Base-by-base conservation (phyloP, 2,797 vertebrate genomes). In the Eulemur rubriventer region DNA sequence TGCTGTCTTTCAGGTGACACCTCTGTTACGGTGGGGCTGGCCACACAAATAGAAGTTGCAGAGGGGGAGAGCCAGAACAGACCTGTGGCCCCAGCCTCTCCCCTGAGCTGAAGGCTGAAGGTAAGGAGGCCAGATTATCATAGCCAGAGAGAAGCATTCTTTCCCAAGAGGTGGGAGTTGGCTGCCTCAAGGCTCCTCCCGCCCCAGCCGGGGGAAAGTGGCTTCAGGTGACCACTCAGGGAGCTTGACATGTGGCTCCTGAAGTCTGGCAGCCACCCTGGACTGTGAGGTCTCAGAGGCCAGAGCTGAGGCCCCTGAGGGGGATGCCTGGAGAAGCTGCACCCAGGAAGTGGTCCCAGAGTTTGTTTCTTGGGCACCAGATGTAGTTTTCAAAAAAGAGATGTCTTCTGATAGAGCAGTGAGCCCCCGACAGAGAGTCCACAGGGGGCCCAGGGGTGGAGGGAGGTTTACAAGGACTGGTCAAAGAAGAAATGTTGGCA, bases 181-280 rank as follows among this genome's bases (percentile, higher is more conserved):
- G 1, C 22, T 1, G 5, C 30, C 12, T 16, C 0, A 4, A 33
- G 41, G 24, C 38, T 48, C 12, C 38, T 20, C 4, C 1, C 3
- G 1, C 18, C 1, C 67, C 46, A 38, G n/a, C 17, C 22, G 52
- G 38, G 41, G 50, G 33, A 13, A 13, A 20, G 55, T 8, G 52
- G 9, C 33, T 50, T 65, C 3, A 6, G 52, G 28, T 26, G 26
- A 57, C 67, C 73, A 52, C 12, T 2, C 7, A 3, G 24, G 73
- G 63, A 91, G 22, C 28, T 24, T 33, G 67, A 18, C 38, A 2
- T 0, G 0, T 2, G 14, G 38, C 55, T n/a, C 6, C 63, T 65
- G 28, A 30, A 9, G 63, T 17, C 14, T 33, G 8, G 26, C 14
- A 17, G 28, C n/a, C 17, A 2, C 5, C 0, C 30, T 17, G 24